Evolutionary conservation across 2,113 vertebrate genomes (phyloP), one percentile per base, ranked within the genome.

Genomic region (Pollimyrus isidori): DNA sequence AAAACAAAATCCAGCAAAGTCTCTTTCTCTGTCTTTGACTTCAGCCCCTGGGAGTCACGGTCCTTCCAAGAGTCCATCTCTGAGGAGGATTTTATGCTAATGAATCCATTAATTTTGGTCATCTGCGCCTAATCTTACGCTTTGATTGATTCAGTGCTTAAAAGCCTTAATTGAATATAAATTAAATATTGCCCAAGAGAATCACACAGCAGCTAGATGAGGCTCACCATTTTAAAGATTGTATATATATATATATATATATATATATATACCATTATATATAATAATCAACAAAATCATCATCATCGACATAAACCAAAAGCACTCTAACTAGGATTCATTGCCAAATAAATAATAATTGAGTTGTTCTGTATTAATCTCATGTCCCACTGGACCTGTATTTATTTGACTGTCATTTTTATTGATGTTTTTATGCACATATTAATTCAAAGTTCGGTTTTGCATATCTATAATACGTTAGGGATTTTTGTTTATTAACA

Each of bases 111-210:
- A 30, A 52, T 53, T n/a, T 35, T 21, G 23, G 49, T 87, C 85
- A 39, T 53, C 85, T 87, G 85, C 13, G 50, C 85, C 23, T 26
- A 53, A 53, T 87, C 85, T 53, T 87, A 21, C 2, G 11, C 48
- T 56, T 86, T 86, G 45, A 83, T 83, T 84, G 39, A 84, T 46
- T 84, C 82, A 84, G 21, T 84, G 17, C 45, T 84, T 84, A 46
- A 84, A 84, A 84, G 42, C 45, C 42, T 45, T 84, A 84, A 84
- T 84, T 84, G n/a, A 46, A 84, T 19, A 48, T 84, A 84, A 84
- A 84, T 84, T 84, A 84, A 84, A 84, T 48, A 84, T 84, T 84
- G 45, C 82, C 45, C 39, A 15, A 46, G 82, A 48, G 82, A 84
- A 84, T 84, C 23, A 84, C 45, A 84, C 45, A 84, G 80, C 19